Base-by-base conservation (phyloP, 2,888 invertebrate species). In the Ochlodes sylvanus region DNA sequence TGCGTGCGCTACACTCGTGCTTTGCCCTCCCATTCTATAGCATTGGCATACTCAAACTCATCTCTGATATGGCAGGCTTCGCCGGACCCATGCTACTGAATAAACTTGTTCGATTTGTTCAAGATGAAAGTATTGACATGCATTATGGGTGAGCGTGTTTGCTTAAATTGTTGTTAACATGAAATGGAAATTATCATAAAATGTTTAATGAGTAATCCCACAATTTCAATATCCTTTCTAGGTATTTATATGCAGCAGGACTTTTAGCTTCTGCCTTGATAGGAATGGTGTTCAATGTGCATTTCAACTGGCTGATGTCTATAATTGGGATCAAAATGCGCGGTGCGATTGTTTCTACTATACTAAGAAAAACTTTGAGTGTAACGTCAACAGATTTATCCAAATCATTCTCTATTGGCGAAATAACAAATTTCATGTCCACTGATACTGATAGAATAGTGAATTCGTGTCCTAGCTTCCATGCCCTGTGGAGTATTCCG, bases 401-500 rank as follows among this genome's bases (percentile, higher is more conserved):
- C 76, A 94, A 77, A 75, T 87, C 77, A 75, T 94, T 79, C 78
- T 94, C 94, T 14, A 94, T 96, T 50, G 99, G 99, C 0, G 97
- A 99, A 92, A 96, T 99, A 68, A 95, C 99, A 1, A 99, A 99
- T 89, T 97, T 98, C 76, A 98, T 99, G 97, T 99, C 98, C 38
- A 98, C 98, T 0, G 99, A 99, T 85, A 97, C 97, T 0, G 98
- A 99, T 84, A 95, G 99, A 75, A 97, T 99, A 75, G 97, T 98
- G 0, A 99, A 99, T 87, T 97, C 99, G 21, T 98, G 98, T 87
- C 96, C 98, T 2, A 98, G 98, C 89, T 99, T 99, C 85, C 99
- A 99, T 90, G 96, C 98, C 6, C 94, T 99, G 75, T 99, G 99
- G 99, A 99, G 98, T 87, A 97, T 99, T 81, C 99, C 99, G 7